Conservation (phyloP, 2,888 invertebrate genomes). For the Dryadula phaetusa region DNA sequence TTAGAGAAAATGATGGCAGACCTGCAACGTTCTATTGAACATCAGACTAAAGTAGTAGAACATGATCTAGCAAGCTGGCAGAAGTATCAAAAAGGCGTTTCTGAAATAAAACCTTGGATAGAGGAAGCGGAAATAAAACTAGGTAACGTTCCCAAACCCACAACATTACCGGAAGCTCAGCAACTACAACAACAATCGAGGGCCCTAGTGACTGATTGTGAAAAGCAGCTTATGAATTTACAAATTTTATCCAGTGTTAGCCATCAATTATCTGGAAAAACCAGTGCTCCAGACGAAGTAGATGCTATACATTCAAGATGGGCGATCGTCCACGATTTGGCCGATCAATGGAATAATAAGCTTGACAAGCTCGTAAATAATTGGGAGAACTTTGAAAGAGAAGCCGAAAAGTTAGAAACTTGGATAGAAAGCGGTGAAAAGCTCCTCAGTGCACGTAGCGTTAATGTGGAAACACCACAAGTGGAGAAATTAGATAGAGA, state of each 20-base stretch:
- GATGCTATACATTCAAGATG: slow-evolving; percentile 93
- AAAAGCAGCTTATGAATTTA: slow-evolving; percentile 89
- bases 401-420: slow-evolving; percentile 89
- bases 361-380: slow-evolving; percentile 90
- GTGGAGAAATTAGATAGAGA: slow-evolving; percentile 91
- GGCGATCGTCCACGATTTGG: slow-evolving; percentile 92
- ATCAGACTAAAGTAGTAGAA: slow-evolving; percentile 89
- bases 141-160: slow-evolving; percentile 89
- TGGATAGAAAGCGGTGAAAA: slow-evolving; percentile 90
- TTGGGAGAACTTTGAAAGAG: slow-evolving; percentile 93
- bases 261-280: slow-evolving; percentile 89
- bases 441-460: slow-evolving; percentile 82
- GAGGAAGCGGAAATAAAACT: slow-evolving; percentile 94
- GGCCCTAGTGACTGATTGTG: slow-evolving; percentile 90
- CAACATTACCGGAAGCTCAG: slow-evolving; percentile 91
- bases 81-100: slow-evolving; percentile 90
- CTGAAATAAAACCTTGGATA: slow-evolving; percentile 94
- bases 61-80: slow-evolving; percentile 94
- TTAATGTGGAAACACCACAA: slow-evolving; percentile 88
- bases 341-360: slow-evolving; percentile 90
- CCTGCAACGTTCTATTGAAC: slow-evolving; percentile 90
- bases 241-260: slow-evolving; percentile 90
- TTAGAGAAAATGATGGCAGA: slow-evolving; percentile 90
- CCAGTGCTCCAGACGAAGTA: slow-evolving; percentile 92
- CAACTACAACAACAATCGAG: slow-evolving; percentile 89